Percentiles rank a stretch among this genome's conserved stretches.
These are phyloP conservation scores for Rhinoderma darwinii DNA, from an alignment of 2,113 vertebrate genomes.

Conservation along the genomic window DNA sequence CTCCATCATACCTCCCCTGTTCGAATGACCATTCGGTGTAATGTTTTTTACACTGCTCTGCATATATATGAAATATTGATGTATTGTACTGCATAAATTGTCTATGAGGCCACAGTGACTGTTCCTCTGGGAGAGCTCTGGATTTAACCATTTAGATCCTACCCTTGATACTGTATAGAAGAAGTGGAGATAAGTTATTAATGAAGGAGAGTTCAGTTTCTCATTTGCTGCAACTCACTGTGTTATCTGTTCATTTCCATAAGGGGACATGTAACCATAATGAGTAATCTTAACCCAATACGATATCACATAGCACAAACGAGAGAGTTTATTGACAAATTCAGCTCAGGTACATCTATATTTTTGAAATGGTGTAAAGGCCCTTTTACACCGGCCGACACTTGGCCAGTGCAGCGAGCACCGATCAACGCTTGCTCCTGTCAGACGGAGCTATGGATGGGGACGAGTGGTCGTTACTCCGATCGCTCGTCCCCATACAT, in stretches of 20 bases:
- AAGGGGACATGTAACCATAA: neutral
- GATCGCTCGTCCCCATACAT: too few species aligned
- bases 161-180: neutral
- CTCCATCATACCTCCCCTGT: conserved; percentile 8
- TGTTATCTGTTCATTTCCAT: neutral
- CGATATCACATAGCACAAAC: too few species aligned
- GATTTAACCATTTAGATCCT: neutral
- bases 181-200: neutral
- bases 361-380: neutral
- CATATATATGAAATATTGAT: conserved; percentile 19
- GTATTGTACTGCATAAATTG: conserved; percentile 2
- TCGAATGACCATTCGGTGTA: conserved; percentile 9
- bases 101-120: neutral
- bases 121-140: neutral
- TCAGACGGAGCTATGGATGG: too few species aligned
- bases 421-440: too few species aligned
- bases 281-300: neutral
- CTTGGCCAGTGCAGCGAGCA: too few species aligned
- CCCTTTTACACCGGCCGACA: too few species aligned
- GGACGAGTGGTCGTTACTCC: too few species aligned
- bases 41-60: conserved; percentile 27
- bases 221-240: neutral
- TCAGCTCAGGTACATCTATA: neutral
- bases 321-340: neutral
- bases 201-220: neutral